These are phyloP conservation scores for Ctenomys sociabilis DNA, from an alignment of 2,113 vertebrate genomes.

Conservation along the genomic window DNA sequence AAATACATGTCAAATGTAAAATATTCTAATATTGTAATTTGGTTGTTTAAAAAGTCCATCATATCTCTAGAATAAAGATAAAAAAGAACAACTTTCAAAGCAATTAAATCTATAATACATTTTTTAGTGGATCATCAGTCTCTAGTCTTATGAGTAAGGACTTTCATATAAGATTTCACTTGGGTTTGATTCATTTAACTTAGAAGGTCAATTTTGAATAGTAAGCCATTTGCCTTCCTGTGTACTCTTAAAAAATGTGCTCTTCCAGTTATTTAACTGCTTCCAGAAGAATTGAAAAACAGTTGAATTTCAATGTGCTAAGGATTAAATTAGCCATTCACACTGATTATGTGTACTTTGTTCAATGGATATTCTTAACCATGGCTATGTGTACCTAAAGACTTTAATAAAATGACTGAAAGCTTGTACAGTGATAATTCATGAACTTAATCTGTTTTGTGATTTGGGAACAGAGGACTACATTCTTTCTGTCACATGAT, in stretches of 20 bases:
- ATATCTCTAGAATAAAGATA: neutral
- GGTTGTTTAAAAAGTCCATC: neutral
- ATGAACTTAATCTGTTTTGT: neutral
- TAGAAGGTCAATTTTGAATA: constrained; percentile 11
- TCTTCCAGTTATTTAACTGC: neutral
- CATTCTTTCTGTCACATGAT: neutral
- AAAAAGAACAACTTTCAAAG: neutral
- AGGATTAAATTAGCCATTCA: constrained; percentile 16
- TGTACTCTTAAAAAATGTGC: neutral
- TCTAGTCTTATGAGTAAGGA: neutral
- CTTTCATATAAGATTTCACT: neutral
- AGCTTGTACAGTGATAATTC: neutral
- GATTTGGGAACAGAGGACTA: neutral
- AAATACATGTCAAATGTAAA: neutral
- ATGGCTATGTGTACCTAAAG: neutral
- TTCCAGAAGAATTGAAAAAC: neutral
- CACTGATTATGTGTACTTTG: neutral
- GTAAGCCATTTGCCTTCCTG: neutral
- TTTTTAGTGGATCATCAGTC: neutral
- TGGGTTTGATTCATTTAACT: neutral
- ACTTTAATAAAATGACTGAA: neutral
- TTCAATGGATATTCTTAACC: neutral
- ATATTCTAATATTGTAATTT: neutral
- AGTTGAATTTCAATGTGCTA: neutral
- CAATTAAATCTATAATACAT: neutral